Evolutionary conservation across 2,113 vertebrate species (phyloP).

Genomic region (Dinomys branickii): DNA sequence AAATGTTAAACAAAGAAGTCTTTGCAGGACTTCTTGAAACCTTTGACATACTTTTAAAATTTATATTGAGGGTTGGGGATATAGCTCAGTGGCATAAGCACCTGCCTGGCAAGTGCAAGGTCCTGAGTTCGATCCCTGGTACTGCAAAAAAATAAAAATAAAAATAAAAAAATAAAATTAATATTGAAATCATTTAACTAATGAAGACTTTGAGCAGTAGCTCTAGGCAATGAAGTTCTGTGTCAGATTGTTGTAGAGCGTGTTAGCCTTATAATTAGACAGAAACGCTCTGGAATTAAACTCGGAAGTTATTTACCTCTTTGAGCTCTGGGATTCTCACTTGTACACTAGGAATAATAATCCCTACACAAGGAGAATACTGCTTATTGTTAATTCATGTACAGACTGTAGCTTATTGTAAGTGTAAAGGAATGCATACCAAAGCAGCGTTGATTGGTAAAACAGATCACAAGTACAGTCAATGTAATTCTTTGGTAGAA

Average conservation of each 20-base stretch:
- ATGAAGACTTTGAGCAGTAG: not conserved
- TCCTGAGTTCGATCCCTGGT: too few species aligned
- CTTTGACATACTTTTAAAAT: not conserved
- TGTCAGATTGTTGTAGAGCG: not conserved
- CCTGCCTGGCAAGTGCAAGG: too few species aligned
- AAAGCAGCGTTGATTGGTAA: not conserved
- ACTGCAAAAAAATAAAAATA: too few species aligned
- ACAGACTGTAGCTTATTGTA: not conserved
- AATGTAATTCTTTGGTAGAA: not conserved
- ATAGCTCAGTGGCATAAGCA: too few species aligned
- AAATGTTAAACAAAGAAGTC: constrained; percentile 26
- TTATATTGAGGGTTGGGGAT: too few species aligned
- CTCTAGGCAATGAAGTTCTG: not conserved
- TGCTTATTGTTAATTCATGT: not conserved
- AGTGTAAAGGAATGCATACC: not conserved
- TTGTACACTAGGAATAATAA: not conserved
- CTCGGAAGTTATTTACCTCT: not conserved
- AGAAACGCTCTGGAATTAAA: not conserved
- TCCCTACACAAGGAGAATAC: not conserved
- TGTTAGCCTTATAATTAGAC: not conserved
- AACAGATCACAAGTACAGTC: not conserved
- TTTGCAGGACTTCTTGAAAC: constrained; percentile 2
- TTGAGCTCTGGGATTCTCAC: not conserved
- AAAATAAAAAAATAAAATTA: too few species aligned
- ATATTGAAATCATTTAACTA: not conserved